Percentiles rank a stretch among this genome's conserved stretches.
phyloP scores from a whole-genome alignment of 2,797 vertebrate genomes.

The Iguana delicatissima region DNA sequence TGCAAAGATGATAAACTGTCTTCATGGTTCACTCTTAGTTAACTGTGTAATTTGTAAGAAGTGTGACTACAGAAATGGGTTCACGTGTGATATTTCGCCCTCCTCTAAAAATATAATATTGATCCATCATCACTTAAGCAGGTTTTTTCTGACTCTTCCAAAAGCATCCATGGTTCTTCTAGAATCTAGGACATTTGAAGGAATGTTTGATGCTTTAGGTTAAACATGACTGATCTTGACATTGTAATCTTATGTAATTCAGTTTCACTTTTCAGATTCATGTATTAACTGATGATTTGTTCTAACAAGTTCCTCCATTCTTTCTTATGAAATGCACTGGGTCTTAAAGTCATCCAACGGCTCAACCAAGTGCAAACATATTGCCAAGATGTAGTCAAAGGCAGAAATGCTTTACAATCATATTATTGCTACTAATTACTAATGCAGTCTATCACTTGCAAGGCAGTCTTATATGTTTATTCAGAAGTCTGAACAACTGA shows the following conservation, averaged over 20 bases:
- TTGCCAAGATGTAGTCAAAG: no score
- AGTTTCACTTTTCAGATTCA: conserved; percentile 13
- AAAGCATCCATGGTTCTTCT: neutral
- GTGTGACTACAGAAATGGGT: no score
- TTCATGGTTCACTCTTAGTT: no score
- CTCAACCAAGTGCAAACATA: no score
- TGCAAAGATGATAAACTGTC: no score
- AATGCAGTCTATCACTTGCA: no score
- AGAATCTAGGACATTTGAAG: conserved; percentile 29
- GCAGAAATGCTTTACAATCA: no score
- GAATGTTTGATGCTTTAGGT: neutral
- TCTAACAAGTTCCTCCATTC: neutral
- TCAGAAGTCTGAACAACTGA: no score
- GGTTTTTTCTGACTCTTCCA: neutral
- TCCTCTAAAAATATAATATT: conserved; percentile 16
- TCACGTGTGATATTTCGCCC: conserved; percentile 17
- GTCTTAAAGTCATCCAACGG: neutral
- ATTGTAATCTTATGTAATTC: neutral
- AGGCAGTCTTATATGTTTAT: no score
- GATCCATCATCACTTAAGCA: conserved; percentile 20
- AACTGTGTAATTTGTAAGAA: no score
- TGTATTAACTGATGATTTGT: neutral
- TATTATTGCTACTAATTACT: no score
- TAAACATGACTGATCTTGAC: neutral
- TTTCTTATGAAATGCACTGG: neutral